A percentile compares a stretch with the other conserved stretches of the same genome.
Conservation (phyloP, 2,797 vertebrate genomes). For the Chloroceryle inda region DNA sequence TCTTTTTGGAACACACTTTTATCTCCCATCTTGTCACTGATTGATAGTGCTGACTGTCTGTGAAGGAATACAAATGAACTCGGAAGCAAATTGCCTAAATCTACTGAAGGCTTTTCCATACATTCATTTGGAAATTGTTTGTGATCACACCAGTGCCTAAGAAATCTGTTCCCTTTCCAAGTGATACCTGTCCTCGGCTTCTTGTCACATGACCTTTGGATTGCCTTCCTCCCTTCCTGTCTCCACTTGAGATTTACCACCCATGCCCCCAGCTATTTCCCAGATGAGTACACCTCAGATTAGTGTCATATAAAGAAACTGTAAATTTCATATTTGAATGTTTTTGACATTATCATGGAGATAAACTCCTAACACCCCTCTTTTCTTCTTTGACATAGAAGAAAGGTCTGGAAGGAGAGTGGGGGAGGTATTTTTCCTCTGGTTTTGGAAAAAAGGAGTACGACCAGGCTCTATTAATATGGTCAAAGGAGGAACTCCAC, state of each 20-base stretch:
- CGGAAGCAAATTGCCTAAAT: neutral
- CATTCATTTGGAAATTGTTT: neutral
- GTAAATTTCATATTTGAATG: neutral
- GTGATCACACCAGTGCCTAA: neutral
- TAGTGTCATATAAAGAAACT: neutral
- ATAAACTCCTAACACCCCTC: neutral
- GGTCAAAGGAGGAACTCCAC: neutral
- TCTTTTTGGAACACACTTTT: neutral
- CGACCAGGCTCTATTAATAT: neutral
- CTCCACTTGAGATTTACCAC: accelerated
- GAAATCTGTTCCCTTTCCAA: neutral
- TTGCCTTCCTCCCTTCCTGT: neutral
- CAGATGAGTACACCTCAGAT: neutral
- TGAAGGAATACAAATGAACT: neutral
- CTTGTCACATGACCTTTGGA: neutral
- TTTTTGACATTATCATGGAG: neutral
- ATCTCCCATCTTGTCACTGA: neutral
- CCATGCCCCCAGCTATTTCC: neutral
- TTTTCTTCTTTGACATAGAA: neutral
- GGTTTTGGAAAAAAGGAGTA: neutral
- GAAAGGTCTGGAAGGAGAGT: neutral
- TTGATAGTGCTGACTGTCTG: neutral
- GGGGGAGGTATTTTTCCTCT: neutral
- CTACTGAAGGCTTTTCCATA: neutral
- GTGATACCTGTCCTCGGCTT: neutral